Evolutionary conservation across 2,113 vertebrate genomes (phyloP).

Genomic region (Raja brachyura): DNA sequence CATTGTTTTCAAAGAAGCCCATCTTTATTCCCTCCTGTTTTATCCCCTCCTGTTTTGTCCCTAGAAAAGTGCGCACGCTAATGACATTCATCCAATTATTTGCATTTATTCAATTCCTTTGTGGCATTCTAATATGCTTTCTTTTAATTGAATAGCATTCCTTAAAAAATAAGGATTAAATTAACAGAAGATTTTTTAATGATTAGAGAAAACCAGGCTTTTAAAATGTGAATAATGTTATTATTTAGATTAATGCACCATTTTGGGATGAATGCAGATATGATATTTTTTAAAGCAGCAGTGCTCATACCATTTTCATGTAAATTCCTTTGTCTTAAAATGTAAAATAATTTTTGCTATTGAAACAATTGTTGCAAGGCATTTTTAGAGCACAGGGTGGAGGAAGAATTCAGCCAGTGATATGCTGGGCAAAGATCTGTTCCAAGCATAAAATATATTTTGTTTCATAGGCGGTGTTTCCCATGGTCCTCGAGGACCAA

Average conservation of each 20-base stretch:
- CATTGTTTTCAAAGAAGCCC: too few species aligned
- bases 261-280: too few species aligned
- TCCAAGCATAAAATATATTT: background rate
- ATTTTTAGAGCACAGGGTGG: background rate
- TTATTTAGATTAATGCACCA: too few species aligned
- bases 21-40: too few species aligned
- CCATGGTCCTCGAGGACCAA: conserved; percentile 81
- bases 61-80: too few species aligned
- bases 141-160: background rate
- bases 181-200: background rate
- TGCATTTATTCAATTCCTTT: too few species aligned
- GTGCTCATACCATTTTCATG: background rate
- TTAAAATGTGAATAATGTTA: background rate
- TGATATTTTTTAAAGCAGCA: background rate
- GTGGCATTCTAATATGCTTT: background rate
- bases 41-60: too few species aligned
- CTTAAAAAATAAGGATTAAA: background rate
- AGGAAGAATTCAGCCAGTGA: background rate
- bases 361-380: background rate
- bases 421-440: background rate
- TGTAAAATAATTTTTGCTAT: background rate
- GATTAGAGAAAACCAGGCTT: background rate
- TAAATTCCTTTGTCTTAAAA: background rate
- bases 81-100: too few species aligned
- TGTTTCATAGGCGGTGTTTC: conserved; percentile 64